Conservation (phyloP, 2,797 vertebrate species). For the Falco concolor region DNA sequence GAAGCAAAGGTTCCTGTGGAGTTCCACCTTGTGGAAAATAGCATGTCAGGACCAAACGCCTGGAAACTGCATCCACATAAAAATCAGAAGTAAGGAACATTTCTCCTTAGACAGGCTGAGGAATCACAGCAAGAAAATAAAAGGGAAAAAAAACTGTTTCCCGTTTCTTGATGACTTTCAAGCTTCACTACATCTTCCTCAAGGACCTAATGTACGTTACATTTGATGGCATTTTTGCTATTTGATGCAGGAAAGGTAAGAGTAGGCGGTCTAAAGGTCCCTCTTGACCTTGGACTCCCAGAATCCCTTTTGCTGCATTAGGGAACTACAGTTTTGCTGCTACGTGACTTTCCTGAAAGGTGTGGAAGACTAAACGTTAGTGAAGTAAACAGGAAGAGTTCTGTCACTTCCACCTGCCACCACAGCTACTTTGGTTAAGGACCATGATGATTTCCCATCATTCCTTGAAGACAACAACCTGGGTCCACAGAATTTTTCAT, state of each 20-base stretch:
- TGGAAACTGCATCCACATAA: neutral
- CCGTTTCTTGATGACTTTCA: neutral
- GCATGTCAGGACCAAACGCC: fast-evolving
- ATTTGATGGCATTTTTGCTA: neutral
- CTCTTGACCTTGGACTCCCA: neutral
- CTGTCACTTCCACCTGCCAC: neutral
- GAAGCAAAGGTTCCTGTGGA: neutral
- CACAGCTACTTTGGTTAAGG: neutral
- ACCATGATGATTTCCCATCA: fast-evolving
- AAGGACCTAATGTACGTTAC: neutral
- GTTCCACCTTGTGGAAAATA: neutral
- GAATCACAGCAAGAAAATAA: neutral
- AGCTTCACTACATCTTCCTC: neutral
- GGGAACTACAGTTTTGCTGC: neutral
- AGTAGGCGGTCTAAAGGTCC: too few species aligned
- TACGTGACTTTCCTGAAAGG: neutral
- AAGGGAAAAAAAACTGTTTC: neutral
- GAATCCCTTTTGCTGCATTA: neutral
- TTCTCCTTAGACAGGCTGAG: neutral
- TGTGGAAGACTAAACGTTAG: neutral
- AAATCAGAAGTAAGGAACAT: neutral
- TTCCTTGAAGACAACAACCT: neutral
- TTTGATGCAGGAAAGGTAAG: neutral
- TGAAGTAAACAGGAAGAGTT: neutral
- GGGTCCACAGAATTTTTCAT: neutral